Evolutionary conservation across 2,113 vertebrate genomes (phyloP), one percentile per base, ranked within the genome.

Genomic region (Varanus komodoensis): DNA sequence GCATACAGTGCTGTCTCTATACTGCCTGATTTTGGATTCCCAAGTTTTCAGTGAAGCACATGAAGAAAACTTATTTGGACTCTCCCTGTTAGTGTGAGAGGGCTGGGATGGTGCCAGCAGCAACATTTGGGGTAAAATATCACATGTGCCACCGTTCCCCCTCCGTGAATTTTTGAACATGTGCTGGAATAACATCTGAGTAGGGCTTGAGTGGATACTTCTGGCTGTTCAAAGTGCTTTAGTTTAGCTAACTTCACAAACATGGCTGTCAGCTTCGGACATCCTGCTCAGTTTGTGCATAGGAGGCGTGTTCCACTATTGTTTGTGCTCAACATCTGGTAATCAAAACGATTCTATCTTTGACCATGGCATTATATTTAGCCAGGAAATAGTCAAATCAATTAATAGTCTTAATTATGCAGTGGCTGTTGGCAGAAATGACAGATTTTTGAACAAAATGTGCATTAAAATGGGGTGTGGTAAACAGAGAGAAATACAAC

Each of bases 401-500:
- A 44, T 44, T 44, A 44, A 44, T 44, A 44, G 17, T 8, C 57
- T 38, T 82, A 48, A 61, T 69, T 50, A 32, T 27, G 34, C n/a
- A 71, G 44, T 57, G n/a, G 48, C 32, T 29, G 29, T 4, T 88
- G 50, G 6, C 32, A 52, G 48, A 11, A 82, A 82, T 50, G 71
- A 52, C 6, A 82, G 44, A 3, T 15, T 52, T 69, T 54, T 61
- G 8, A 82, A 73, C 73, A 82, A 83, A 89, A 89, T 80, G 6
- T 50, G 34, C 11, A 32, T 77, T 67, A 80, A 80, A 87, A 87
- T 1, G 38, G 17, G 12, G 25, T 1, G 61, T 8, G 14, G 25
- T 57, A 50, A 82, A 23, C 9, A 54, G 38, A 25, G 67, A 93
- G 91, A 90, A 90, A 6, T 38, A 71, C 87, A 44, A 69, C 81